These are phyloP conservation scores for Brenthis daphne DNA, from an alignment of 2,888 invertebrate genomes.

Conservation along the genomic window DNA sequence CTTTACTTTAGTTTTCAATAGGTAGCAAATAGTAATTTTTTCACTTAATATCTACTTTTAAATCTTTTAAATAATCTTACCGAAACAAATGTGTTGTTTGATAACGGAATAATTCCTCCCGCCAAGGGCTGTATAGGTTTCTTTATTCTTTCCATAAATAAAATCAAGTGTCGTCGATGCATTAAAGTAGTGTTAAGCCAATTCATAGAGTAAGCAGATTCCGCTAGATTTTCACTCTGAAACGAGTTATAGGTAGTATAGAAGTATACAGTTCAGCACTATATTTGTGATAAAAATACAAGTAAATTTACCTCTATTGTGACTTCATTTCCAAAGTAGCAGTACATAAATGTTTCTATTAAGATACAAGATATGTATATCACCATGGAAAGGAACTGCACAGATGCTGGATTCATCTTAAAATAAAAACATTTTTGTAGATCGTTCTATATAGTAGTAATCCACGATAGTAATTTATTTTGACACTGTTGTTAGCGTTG, in stretches of 20 bases:
- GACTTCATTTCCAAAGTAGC: constrained; percentile 60
- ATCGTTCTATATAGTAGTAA: background rate
- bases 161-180: constrained; percentile 51
- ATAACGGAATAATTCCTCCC: constrained; percentile 67
- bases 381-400: constrained; percentile 58
- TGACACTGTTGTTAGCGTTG: background rate
- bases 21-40: no score
- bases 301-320: constrained; percentile 40
- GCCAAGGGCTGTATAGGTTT: constrained; percentile 61
- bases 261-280: no score
- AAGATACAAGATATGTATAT: constrained; percentile 60
- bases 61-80: constrained; percentile 47
- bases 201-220: constrained; percentile 57
- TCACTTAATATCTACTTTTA: background rate
- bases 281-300: background rate
- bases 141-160: constrained; percentile 72
- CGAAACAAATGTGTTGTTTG: constrained; percentile 66
- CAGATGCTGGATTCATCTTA: constrained; percentile 53
- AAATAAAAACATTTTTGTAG: constrained; percentile 31
- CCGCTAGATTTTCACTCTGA: constrained; percentile 50
- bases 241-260: constrained; percentile 11
- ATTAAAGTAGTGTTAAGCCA: constrained; percentile 51
- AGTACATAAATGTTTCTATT: constrained; percentile 55
- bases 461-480: background rate
- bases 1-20: no score